These are phyloP conservation scores for Leucophora obtusa DNA, from an alignment of 2,888 invertebrate genomes.

Conservation along the genomic window DNA sequence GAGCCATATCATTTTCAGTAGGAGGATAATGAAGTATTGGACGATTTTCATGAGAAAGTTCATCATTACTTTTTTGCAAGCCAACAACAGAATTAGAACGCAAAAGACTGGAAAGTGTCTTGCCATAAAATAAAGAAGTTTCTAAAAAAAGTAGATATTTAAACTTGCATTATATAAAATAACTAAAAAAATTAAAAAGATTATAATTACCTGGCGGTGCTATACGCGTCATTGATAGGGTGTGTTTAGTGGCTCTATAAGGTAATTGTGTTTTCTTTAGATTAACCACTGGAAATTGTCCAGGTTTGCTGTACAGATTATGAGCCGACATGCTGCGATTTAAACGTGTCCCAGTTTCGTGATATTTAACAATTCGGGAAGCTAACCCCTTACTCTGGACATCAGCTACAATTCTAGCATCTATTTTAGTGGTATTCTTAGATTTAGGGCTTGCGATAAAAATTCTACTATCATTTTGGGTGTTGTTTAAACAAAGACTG, in stretches of 20 bases:
- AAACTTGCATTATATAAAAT: not conserved
- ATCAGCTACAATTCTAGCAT: constrained; percentile 79
- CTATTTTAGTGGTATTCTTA: constrained; percentile 70
- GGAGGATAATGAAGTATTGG: constrained; percentile 75
- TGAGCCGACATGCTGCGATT: constrained; percentile 75
- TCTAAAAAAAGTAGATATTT: constrained; percentile 61
- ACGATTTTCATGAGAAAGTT: constrained; percentile 74
- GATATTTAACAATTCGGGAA: constrained; percentile 80
- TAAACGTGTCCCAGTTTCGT: constrained; percentile 74
- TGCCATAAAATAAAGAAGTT: constrained; percentile 73
- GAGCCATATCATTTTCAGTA: constrained; percentile 76
- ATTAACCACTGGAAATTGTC: constrained; percentile 80
- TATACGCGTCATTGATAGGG: constrained; percentile 74
- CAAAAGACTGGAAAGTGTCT: constrained; percentile 74
- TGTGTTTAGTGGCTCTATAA: constrained; percentile 70
- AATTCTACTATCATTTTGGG: constrained; percentile 46
- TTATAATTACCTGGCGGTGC: constrained; percentile 73
- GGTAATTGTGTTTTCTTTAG: constrained; percentile 79
- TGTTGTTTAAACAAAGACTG: constrained; percentile 50
- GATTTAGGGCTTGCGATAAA: constrained; percentile 53
- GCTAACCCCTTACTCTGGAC: constrained; percentile 80
- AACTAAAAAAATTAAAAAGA: not conserved
- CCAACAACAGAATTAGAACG: constrained; percentile 74
- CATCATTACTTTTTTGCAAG: constrained; percentile 72
- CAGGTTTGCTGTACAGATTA: constrained; percentile 78